These are phyloP conservation scores for Sympetrum striolatum DNA, from an alignment of 2,888 invertebrate genomes.

Conservation along the genomic window DNA sequence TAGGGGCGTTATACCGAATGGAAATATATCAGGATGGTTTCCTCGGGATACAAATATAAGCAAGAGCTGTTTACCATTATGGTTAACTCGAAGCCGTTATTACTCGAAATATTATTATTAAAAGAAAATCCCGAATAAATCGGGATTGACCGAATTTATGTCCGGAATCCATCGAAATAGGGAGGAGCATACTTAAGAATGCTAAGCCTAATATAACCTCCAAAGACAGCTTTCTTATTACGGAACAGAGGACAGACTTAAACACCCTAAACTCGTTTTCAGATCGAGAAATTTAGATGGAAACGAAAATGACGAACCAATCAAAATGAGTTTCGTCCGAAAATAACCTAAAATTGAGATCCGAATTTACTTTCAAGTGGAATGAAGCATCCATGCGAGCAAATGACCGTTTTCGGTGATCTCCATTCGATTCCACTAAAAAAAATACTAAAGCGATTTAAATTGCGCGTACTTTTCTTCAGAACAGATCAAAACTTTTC, in stretches of 20 bases:
- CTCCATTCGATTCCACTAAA: too few species aligned
- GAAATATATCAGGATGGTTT: neutral
- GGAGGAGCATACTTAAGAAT: neutral
- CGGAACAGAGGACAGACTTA: neutral
- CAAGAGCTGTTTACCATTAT: conserved; percentile 18
- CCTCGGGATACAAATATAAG: neutral
- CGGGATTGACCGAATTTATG: too few species aligned
- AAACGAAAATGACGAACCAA: too few species aligned
- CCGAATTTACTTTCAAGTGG: too few species aligned
- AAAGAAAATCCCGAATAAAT: neutral
- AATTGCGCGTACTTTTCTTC: neutral
- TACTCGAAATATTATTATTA: conserved; percentile 30
- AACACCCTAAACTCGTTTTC: too few species aligned
- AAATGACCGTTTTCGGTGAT: too few species aligned
- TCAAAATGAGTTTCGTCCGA: too few species aligned
- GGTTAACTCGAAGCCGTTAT: conserved; percentile 19
- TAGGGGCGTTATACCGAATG: neutral
- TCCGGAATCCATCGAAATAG: too few species aligned
- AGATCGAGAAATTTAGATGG: too few species aligned
- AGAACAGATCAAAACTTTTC: neutral
- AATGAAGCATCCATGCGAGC: too few species aligned
- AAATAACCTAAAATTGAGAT: too few species aligned
- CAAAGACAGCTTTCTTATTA: neutral
- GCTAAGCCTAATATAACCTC: neutral
- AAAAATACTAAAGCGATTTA: too few species aligned